These are phyloP conservation scores for Lamprologus callipterus DNA, from an alignment of 2,113 vertebrate genomes.

Conservation along the genomic window DNA sequence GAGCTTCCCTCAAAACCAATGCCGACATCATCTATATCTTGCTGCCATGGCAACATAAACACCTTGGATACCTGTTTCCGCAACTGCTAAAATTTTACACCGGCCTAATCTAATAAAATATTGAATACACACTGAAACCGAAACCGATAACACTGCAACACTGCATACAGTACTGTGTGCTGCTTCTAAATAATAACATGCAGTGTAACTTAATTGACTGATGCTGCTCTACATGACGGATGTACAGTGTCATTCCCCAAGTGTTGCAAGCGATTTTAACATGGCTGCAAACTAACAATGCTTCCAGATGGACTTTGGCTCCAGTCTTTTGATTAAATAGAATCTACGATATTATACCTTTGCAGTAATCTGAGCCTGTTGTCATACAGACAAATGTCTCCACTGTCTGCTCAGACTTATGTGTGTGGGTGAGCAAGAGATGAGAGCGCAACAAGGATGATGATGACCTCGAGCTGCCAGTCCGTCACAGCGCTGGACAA, in stretches of 20 bases:
- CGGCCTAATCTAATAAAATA: not conserved
- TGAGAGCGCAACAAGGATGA: not conserved
- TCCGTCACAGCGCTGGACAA: not conserved
- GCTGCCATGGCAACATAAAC: not conserved
- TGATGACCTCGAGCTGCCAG: not conserved
- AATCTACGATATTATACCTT: not conserved
- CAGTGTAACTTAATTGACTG: not conserved
- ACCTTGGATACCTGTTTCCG: not conserved
- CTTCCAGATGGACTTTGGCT: not conserved
- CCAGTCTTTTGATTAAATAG: not conserved
- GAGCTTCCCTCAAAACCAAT: not conserved
- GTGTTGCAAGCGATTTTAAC: not conserved
- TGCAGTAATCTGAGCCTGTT: not conserved
- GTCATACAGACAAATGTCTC: not conserved
- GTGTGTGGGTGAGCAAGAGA: not conserved
- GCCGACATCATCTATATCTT: not conserved
- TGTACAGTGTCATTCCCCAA: not conserved
- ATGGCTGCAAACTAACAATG: not conserved
- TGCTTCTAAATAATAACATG: not conserved
- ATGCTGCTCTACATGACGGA: not conserved
- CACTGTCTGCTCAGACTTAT: not conserved
- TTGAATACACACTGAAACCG: not conserved
- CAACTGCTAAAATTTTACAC: not conserved
- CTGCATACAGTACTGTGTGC: not conserved
- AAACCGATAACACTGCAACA: not conserved